These are phyloP conservation scores for Pedetes capensis DNA, from an alignment of 2,113 vertebrate species.

Conservation along the genomic window DNA sequence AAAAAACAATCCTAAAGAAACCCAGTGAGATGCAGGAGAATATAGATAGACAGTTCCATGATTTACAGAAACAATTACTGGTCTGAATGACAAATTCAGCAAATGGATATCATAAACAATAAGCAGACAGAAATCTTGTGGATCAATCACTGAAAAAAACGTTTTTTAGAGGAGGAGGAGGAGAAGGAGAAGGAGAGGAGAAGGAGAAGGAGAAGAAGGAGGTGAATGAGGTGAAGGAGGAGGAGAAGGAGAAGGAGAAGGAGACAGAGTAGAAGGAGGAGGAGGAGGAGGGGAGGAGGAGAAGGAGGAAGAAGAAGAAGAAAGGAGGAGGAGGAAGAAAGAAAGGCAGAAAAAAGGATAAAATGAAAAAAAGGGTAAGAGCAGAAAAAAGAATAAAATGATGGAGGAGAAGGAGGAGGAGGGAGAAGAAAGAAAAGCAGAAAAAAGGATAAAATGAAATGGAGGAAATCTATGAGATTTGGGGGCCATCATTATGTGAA, in stretches of 20 bases:
- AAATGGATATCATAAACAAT: background rate
- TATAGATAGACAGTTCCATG: too few relatives aligned
- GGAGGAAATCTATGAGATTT: background rate
- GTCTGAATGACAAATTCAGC: background rate
- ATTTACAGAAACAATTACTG: background rate
- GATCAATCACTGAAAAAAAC: too few relatives aligned
- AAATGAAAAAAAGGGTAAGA: too few relatives aligned
- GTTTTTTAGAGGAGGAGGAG: too few relatives aligned
- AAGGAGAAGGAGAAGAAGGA: too few relatives aligned
- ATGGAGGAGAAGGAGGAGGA: too few relatives aligned
- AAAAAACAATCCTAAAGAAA: too few relatives aligned
- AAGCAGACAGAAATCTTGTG: background rate
- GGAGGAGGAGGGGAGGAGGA: background rate
- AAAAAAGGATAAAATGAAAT: background rate
- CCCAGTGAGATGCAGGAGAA: background rate
- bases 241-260: background rate
- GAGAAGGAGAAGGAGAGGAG: too few relatives aligned
- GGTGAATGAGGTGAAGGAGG: background rate
- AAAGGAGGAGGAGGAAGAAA: background rate
- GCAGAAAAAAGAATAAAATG: too few relatives aligned
- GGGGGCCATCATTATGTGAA: background rate
- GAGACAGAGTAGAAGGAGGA: too few relatives aligned
- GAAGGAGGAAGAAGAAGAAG: background rate
- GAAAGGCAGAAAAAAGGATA: too few relatives aligned
- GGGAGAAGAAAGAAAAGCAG: background rate